Conservation (phyloP, 2,888 invertebrate genomes). For the Lycia hirtaria region DNA sequence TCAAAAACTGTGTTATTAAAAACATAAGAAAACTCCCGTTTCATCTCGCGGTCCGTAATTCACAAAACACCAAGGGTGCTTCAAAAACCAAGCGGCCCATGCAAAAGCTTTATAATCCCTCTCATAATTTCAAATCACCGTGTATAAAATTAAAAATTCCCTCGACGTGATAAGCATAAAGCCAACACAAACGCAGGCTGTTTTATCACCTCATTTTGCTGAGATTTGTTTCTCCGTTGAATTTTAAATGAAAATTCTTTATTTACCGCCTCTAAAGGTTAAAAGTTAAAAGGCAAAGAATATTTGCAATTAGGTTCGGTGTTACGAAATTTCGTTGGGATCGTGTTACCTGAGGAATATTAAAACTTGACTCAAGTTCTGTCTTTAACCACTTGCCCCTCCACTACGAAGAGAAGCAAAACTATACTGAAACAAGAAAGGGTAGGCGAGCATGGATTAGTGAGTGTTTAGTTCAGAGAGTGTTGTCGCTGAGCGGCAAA, state of each 20-base stretch:
- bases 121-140: constrained; percentile 41
- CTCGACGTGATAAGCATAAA: constrained; percentile 28
- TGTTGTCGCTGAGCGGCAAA: too few species aligned
- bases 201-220: constrained; percentile 44
- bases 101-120: constrained; percentile 30
- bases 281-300: constrained; percentile 36
- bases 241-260: constrained; percentile 57
- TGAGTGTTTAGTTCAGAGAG: too few species aligned
- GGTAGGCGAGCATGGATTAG: too few species aligned
- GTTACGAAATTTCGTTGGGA: constrained; percentile 14
- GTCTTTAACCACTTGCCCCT: too few species aligned
- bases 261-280: constrained; percentile 41
- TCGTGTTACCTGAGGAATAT: constrained; percentile 12
- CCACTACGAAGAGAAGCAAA: too few species aligned
- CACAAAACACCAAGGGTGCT: background rate
- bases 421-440: too few species aligned
- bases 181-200: constrained; percentile 13
- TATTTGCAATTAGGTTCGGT: constrained; percentile 29
- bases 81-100: constrained; percentile 20
- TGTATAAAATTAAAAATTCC: constrained; percentile 40
- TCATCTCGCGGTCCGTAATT: background rate
- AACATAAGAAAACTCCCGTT: background rate
- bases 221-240: constrained; percentile 47
- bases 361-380: constrained; percentile 12
- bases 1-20: background rate